Percentiles rank a stretch among this genome's conserved stretches.
These are phyloP conservation scores for Anarhynchus alexandrinus DNA, from an alignment of 2,113 vertebrate species.

Conservation along the genomic window DNA sequence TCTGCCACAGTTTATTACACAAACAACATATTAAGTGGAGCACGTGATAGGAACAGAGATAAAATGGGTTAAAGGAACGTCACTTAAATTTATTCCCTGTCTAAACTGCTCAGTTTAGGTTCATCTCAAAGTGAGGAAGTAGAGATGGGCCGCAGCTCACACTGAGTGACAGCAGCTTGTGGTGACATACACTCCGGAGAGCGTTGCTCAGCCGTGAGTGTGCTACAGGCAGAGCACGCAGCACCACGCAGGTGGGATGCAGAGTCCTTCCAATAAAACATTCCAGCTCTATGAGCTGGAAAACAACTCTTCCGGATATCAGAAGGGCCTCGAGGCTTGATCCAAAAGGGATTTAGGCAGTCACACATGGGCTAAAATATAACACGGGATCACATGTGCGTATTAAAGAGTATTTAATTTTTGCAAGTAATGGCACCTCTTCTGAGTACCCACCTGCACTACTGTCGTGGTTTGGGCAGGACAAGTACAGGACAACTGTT, in stretches of 20 bases:
- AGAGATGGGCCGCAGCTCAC: neutral
- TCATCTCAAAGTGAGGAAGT: neutral
- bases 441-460: neutral
- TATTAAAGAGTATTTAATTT: neutral
- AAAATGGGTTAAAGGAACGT: neutral
- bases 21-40: neutral
- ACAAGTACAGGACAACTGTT: neutral
- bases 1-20: neutral
- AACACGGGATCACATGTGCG: neutral
- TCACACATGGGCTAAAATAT: neutral
- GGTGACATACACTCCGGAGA: accelerated
- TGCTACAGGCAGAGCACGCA: neutral
- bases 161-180: neutral
- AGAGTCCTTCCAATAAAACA: neutral
- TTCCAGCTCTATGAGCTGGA: neutral
- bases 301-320: neutral
- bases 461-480: neutral
- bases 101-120: neutral
- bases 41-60: neutral
- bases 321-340: neutral
- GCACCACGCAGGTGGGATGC: neutral
- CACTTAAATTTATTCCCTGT: neutral
- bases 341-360: neutral
- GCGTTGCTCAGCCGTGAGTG: neutral
- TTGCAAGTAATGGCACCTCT: neutral